A percentile compares a stretch with the other conserved stretches of the same genome.
phyloP scores from a whole-genome alignment of 2,797 vertebrate species.

The Acipenser oxyrinchus region DNA sequence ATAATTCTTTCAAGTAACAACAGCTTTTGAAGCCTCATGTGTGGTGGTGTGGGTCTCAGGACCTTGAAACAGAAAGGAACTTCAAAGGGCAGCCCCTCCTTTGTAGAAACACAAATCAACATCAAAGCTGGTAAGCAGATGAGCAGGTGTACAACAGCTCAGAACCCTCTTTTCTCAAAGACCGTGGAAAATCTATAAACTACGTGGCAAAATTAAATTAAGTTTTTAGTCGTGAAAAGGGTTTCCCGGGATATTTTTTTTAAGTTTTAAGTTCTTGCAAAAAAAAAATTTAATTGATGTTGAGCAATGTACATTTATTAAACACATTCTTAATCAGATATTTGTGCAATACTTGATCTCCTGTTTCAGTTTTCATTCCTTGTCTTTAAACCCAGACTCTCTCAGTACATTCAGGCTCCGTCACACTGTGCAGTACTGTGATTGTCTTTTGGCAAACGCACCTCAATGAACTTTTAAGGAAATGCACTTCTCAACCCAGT shows the following conservation, averaged over 20 bases:
- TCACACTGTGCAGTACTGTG: too few species aligned
- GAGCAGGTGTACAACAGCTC: slow-evolving; percentile 45
- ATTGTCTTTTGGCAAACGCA: too few species aligned
- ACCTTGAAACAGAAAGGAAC: slow-evolving; percentile 14
- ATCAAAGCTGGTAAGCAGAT: slow-evolving; percentile 47
- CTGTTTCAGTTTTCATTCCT: too few species aligned
- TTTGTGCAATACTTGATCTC: too few species aligned
- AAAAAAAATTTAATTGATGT: slow-evolving; percentile 10
- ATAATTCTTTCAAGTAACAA: too few species aligned
- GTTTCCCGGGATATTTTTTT: slow-evolving; percentile 17
- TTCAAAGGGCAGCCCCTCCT: slow-evolving; percentile 40
- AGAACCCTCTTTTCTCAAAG: slow-evolving; percentile 34
- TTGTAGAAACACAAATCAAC: slow-evolving; percentile 22
- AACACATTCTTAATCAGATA: slow-evolving; percentile 28
- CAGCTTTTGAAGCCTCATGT: slow-evolving; percentile 4
- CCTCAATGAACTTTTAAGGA: too few species aligned
- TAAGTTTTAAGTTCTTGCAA: slow-evolving; percentile 8
- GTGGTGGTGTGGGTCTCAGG: neutral
- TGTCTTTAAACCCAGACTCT: too few species aligned
- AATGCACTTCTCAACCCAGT: too few species aligned
- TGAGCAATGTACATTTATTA: slow-evolving; percentile 31
- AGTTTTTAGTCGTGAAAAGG: too few species aligned
- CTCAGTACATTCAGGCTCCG: too few species aligned
- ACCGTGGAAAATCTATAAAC: slow-evolving; percentile 1
- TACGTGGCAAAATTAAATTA: neutral